Base-by-base conservation (phyloP, 2,113 vertebrate species). In the Stictonetta naevosa region DNA sequence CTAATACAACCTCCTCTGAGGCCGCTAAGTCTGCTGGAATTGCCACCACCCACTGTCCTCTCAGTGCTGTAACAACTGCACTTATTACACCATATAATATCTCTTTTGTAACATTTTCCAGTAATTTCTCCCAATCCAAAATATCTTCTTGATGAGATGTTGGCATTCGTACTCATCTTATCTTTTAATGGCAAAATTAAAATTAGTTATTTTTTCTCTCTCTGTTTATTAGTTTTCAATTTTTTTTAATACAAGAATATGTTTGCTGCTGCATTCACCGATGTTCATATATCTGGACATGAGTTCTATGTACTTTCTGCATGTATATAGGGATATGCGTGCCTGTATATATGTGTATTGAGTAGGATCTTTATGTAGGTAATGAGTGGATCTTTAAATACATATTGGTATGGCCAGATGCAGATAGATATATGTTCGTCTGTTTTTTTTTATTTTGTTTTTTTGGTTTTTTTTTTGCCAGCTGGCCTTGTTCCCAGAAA, bases 41-140 rank as follows among this genome's bases (percentile, higher is more conserved):
- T 92, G 76, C 73, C 79, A 94, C 95, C 93, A 94, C 92, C 93
- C 93, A 92, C 93, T 3, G 42, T 75, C 88, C 60, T 92, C 64
- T 73, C 56, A 53, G 52, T 72, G 82, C 90, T 93, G 83, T 86
- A 93, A 86, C 73, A 83, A 64, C 93, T 78, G 56, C 75, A 60
- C n/a, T 94, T 95, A 95, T 86, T 94, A 78, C 68, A 90, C 79
- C 26, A 71, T 90, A 90, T 63, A 85, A 93, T 95, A 93, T 91
- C 36, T 93, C 79, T 80, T 96, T 95, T 95, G 85, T 94, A 66
- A 56, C 34, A 34, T 90, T 92, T 90, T 77, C 64, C 52, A 88
- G 29, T 77, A 90, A 88, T 88, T 18, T 59, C 53, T 82, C 74
- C 40, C 1, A 8, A 67, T 58, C 46, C 42, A 75, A 93, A 88